A percentile compares a stretch with the other conserved stretches of the same genome.
phyloP scores from a whole-genome alignment of 2,113 vertebrate genomes.

The Rhodinocichla rosea region DNA sequence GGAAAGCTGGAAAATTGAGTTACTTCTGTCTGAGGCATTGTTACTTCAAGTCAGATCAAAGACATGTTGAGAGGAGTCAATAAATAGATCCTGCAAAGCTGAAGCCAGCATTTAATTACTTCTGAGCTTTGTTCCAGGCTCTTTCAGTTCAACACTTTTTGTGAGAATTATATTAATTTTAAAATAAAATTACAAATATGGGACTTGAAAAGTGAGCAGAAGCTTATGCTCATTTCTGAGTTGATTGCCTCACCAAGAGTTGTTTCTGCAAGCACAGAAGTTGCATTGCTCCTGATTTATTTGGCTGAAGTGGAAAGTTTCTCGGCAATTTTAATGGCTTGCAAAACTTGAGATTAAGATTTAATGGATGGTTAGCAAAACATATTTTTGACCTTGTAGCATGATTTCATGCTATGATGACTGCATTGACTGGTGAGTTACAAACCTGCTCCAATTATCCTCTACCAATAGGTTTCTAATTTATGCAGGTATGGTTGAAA shows the following conservation, averaged over 20 bases:
- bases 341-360: constrained; percentile 65
- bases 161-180: neutral
- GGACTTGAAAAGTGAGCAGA: neutral
- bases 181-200: neutral
- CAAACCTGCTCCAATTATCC: constrained; percentile 39
- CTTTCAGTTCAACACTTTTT: neutral
- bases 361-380: constrained; percentile 67
- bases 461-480: constrained; percentile 61
- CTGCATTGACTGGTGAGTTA: constrained; percentile 48
- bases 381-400: constrained; percentile 52
- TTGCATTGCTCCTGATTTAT: neutral
- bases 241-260: neutral
- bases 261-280: neutral
- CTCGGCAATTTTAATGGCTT: constrained; percentile 50
- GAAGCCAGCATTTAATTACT: neutral
- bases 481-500: constrained; percentile 31
- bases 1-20: neutral
- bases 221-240: neutral
- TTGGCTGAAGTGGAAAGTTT: constrained; percentile 48
- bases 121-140: neutral
- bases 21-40: neutral
- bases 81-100: neutral
- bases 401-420: constrained; percentile 60
- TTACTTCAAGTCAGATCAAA: neutral
- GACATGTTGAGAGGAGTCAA: neutral